A percentile compares a stretch with the other conserved stretches of the same genome.
phyloP scores from a whole-genome alignment of 2,797 vertebrate species.

The Gastrophryne carolinensis region DNA sequence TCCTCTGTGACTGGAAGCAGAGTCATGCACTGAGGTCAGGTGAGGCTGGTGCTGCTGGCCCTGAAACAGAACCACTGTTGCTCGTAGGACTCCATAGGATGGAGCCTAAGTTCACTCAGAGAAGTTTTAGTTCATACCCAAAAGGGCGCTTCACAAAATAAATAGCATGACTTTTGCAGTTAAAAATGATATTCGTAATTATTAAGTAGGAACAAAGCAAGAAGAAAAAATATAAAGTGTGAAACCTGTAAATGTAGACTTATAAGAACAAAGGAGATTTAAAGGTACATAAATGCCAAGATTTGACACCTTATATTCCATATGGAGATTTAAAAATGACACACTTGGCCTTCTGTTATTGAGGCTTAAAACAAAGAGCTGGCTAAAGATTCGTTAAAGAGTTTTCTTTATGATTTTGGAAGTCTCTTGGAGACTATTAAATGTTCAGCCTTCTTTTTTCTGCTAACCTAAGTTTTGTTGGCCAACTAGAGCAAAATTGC shows the following conservation, averaged over 20 bases:
- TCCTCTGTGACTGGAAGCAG: too few relatives aligned
- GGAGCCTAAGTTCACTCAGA: too few relatives aligned
- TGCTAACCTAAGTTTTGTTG: neutral
- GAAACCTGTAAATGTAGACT: neutral
- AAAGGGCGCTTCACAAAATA: too few relatives aligned
- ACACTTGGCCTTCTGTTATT: neutral
- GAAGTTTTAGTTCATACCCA: too few relatives aligned
- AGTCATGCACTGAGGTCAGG: too few relatives aligned
- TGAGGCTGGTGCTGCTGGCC: too few relatives aligned
- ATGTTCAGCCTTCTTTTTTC: neutral
- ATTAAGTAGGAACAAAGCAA: neutral
- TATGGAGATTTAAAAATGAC: neutral
- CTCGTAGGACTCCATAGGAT: too few relatives aligned
- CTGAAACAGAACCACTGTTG: too few relatives aligned
- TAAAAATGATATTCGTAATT: neutral
- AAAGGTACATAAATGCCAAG: neutral
- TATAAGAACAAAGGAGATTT: neutral
- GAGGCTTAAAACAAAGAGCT: neutral
- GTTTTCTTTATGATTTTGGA: neutral
- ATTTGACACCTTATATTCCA: slow-evolving; percentile 28
- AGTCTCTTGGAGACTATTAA: neutral
- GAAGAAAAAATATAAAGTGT: neutral
- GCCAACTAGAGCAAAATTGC: too few relatives aligned
- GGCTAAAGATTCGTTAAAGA: neutral
- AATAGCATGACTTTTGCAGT: too few relatives aligned